Percentiles rank a stretch among this genome's conserved stretches.
These are phyloP conservation scores for Amorpha juglandis DNA, from an alignment of 2,888 invertebrate species.

Conservation along the genomic window DNA sequence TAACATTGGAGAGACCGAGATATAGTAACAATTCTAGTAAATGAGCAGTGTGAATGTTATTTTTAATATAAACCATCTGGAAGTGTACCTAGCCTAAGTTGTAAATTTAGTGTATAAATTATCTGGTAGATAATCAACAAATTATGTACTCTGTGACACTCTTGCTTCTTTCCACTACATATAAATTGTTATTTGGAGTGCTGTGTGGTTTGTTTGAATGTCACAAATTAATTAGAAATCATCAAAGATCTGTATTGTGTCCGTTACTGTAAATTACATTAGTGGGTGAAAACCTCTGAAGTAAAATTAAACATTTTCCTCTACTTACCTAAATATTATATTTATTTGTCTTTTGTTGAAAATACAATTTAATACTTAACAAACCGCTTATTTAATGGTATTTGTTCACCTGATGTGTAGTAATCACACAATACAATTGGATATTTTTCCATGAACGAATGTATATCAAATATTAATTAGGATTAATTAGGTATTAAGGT, in stretches of 20 bases:
- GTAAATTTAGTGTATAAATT: conserved; percentile 65
- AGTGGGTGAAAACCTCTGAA: conserved; percentile 42
- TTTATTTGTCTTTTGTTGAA: conserved; percentile 52
- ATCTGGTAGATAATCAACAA: conserved; percentile 49
- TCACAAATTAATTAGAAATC: conserved; percentile 64
- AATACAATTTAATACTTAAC: conserved; percentile 43
- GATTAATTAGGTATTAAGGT: conserved; percentile 65
- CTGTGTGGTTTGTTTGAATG: conserved; percentile 57
- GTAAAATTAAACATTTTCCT: conserved; percentile 40
- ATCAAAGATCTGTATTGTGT: conserved; percentile 61
- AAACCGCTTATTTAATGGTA: conserved; percentile 60
- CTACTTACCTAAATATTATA: conserved; percentile 39
- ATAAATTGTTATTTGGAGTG: conserved; percentile 52
- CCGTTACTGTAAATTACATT: conserved; percentile 54
- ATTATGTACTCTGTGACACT: conserved; percentile 54
- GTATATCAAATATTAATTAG: conserved; percentile 70
- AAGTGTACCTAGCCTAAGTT: conserved; percentile 54
- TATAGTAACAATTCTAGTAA: conserved; percentile 65
- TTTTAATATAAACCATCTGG: conserved; percentile 50
- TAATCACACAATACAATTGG: conserved; percentile 66
- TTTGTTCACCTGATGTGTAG: conserved; percentile 54
- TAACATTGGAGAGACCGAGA: conserved; percentile 50
- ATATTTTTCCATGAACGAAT: conserved; percentile 69
- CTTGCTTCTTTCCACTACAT: conserved; percentile 49
- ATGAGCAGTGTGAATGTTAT: conserved; percentile 65